Evolutionary conservation across 1,140 invertebrate genomes (phyloP), one percentile per base, ranked within the genome.

Genomic region (Akabosia matsudoensis): DNA sequence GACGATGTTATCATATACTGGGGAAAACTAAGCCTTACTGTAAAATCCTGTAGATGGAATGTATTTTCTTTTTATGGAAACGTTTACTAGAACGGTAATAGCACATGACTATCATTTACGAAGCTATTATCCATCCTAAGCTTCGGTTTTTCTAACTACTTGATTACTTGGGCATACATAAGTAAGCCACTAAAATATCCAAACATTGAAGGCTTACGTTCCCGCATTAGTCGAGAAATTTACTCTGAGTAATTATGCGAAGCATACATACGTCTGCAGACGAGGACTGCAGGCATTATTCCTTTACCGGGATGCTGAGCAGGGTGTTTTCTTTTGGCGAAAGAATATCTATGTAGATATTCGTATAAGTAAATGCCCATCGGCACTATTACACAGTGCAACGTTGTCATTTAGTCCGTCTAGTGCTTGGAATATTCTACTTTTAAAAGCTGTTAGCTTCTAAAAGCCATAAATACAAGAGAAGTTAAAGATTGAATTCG

Each of bases 231-330:
- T 22, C 54, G 54, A 22, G 24, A 56, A 56, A 56, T 56, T 56
- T n/a, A 56, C 54, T 56, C 54, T 56, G 54, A n/a, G 54, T 56
- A 56, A 56, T 56, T 56, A 56, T 56, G 54, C 54, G 24, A 56
- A 56, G 54, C 24, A 56, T 56, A 13, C 24, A 56, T n/a, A n/a
- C n/a, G n/a, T 56, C 54, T 56, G 24, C 54, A 56, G 54, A 13
- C 24, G 10, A 56, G 24, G 54, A n/a, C n/a, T n/a, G 54, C 54
- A 56, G 54, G 24, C 24, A 56, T 56, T 56, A 22, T 13, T 56
- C 13, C 54, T 22, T 56, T 56, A n/a, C n/a, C n/a, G n/a, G n/a
- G 37, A 45, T 45, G 37, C 7, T 56, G 54, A 56, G n/a, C n/a
- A n/a, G n/a, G n/a, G n/a, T n/a, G n/a, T n/a, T n/a, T n/a, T n/a